Conservation (phyloP, 2,113 vertebrate genomes). For the Sinocyclocheilus anophthalmus region DNA sequence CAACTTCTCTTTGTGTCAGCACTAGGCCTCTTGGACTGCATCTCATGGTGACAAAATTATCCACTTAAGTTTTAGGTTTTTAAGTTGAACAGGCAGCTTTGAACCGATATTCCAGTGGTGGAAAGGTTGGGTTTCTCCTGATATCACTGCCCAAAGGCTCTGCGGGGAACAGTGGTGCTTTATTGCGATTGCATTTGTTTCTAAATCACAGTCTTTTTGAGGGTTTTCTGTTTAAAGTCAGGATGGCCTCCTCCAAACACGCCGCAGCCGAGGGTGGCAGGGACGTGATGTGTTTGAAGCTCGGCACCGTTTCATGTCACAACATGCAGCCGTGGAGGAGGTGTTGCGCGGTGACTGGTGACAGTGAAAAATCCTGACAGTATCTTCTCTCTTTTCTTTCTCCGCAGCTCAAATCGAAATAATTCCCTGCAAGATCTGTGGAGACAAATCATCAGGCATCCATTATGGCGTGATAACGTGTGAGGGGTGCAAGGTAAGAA, state of each 20-base stretch:
- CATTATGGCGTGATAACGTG: conserved; percentile 99
- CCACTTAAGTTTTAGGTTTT: conserved; percentile 51
- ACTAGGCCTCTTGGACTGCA: conserved; percentile 35
- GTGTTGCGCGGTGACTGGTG: conserved; percentile 71
- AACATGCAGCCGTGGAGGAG: conserved; percentile 69
- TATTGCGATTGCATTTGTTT: conserved; percentile 43
- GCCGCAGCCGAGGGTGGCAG: conserved; percentile 62
- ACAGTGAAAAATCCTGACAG: conserved; percentile 67
- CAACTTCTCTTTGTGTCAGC: neutral
- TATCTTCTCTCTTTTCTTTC: conserved; percentile 70
- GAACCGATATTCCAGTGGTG: conserved; percentile 56
- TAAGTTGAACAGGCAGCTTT: conserved; percentile 58
- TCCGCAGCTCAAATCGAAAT: conserved; percentile 99
- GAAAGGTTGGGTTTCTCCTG: conserved; percentile 39
- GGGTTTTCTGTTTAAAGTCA: conserved; percentile 62
- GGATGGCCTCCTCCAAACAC: conserved; percentile 67
- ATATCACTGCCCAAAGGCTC: conserved; percentile 49
- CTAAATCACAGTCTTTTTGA: conserved; percentile 55
- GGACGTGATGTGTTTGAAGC: conserved; percentile 74
- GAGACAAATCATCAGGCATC: conserved; percentile 99
- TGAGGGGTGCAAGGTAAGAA: conserved; percentile 99
- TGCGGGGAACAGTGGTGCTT: conserved; percentile 43
- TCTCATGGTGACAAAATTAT: conserved; percentile 54
- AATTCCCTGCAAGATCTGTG: conserved; percentile 99
- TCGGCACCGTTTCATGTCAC: conserved; percentile 74